These are phyloP conservation scores for Lycodopsis pacificus DNA, from an alignment of 2,797 vertebrate genomes.

Conservation along the genomic window DNA sequence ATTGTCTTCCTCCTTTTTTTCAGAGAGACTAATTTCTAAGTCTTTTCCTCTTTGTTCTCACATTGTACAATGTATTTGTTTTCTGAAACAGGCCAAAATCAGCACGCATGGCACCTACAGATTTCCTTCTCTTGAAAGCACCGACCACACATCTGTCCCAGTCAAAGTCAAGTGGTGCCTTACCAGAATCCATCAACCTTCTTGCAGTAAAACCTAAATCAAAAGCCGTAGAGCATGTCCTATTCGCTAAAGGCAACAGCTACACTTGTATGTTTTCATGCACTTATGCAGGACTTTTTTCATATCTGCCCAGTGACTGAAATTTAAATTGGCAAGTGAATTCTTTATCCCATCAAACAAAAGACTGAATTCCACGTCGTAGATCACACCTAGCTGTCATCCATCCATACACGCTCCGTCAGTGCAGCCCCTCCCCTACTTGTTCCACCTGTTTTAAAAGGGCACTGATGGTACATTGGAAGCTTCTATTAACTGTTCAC, in stretches of 20 bases:
- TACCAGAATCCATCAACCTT: conserved; percentile 55
- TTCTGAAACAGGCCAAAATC: conserved; percentile 51
- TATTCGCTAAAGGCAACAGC: conserved; percentile 26
- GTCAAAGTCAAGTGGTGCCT: conserved; percentile 74
- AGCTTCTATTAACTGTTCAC: conserved; percentile 42
- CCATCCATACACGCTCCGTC: conserved; percentile 58
- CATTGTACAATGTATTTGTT: conserved; percentile 13
- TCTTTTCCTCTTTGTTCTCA: conserved; percentile 30
- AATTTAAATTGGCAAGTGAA: conserved; percentile 23
- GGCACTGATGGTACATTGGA: conserved; percentile 28
- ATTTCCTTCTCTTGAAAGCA: conserved; percentile 25
- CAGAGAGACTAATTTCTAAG: conserved; percentile 44
- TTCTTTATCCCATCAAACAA: conserved; percentile 18
- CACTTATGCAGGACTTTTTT: conserved; percentile 3
- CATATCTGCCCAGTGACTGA: not conserved
- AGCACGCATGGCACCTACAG: not conserved
- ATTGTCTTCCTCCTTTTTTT: conserved; percentile 41
- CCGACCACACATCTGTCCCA: conserved; percentile 22
- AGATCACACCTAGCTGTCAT: conserved; percentile 38
- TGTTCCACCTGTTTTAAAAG: conserved; percentile 61
- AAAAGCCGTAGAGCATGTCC: conserved; percentile 14
- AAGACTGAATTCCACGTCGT: not conserved
- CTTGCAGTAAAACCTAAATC: conserved; percentile 26
- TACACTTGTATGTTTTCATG: conserved; percentile 17
- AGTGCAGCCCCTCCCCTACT: conserved; percentile 46